Conservation (phyloP, 2,113 vertebrate species). For the Pogonocichla stellata region DNA sequence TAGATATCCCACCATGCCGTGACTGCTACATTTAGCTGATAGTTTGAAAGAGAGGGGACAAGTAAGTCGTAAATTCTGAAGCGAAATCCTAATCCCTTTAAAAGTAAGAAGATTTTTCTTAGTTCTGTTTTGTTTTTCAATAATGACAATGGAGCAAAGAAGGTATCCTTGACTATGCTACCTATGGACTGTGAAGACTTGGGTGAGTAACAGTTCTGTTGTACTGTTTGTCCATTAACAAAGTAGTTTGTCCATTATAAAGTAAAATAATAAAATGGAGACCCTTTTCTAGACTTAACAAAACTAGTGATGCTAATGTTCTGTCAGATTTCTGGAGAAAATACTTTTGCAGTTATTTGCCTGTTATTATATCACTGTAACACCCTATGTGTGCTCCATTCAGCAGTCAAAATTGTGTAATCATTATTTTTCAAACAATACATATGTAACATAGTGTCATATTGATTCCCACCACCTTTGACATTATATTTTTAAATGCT, state of each 20-base stretch:
- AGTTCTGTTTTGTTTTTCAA: background rate
- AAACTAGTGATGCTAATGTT: background rate
- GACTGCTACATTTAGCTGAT: background rate
- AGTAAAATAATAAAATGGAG: background rate
- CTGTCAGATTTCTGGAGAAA: background rate
- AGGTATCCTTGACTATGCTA: background rate
- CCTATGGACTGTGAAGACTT: background rate
- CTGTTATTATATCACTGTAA: background rate
- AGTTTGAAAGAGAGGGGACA: background rate
- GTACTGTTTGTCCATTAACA: background rate
- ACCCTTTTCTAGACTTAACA: background rate
- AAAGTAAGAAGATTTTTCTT: background rate
- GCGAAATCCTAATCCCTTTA: background rate
- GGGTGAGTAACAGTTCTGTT: background rate
- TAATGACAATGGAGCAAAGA: background rate
- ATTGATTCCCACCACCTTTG: background rate
- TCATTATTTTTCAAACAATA: background rate
- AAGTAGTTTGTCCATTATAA: background rate
- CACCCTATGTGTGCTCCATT: background rate
- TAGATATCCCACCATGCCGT: background rate
- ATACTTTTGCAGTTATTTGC: background rate
- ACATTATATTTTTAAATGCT: background rate
- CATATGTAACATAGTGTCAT: background rate
- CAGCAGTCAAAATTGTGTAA: background rate
- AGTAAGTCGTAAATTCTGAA: background rate